Evolutionary conservation across 2,888 invertebrate genomes (phyloP).

Genomic region (Hydropsyche betteni): DNA sequence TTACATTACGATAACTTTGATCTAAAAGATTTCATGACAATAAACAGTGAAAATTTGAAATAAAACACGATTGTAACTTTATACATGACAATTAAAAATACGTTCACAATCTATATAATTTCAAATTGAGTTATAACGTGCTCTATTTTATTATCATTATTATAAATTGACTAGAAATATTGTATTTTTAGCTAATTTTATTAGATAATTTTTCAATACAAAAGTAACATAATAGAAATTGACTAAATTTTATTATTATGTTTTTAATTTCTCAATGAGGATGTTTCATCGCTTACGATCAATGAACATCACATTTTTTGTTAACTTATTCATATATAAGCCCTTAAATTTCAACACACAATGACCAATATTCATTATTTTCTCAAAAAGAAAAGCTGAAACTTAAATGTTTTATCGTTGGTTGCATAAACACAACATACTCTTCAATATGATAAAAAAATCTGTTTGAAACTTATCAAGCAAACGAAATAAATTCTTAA

Average conservation of each 20-base stretch:
- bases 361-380: too few relatives aligned
- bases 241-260: constrained; percentile 51
- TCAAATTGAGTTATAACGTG: constrained; percentile 46
- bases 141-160: constrained; percentile 47
- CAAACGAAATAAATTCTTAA: too few relatives aligned
- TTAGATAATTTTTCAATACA: constrained; percentile 31
- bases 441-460: too few relatives aligned
- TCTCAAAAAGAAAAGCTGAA: too few relatives aligned
- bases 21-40: constrained; percentile 6
- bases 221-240: constrained; percentile 50
- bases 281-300: constrained; percentile 9
- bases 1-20: constrained; percentile 32
- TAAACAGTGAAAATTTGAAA: background rate
- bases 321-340: constrained; percentile 11
- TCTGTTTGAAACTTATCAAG: too few relatives aligned
- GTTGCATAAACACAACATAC: too few relatives aligned
- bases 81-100: constrained; percentile 40
- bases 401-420: too few relatives aligned
- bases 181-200: constrained; percentile 49
- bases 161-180: constrained; percentile 51
- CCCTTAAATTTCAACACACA: background rate
- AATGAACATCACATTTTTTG: constrained; percentile 14
- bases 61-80: constrained; percentile 13
- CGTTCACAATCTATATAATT: constrained; percentile 45
- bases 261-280: constrained; percentile 25